Base-by-base conservation (phyloP, 2,888 invertebrate species). In the Lasioglossum malachurum region DNA sequence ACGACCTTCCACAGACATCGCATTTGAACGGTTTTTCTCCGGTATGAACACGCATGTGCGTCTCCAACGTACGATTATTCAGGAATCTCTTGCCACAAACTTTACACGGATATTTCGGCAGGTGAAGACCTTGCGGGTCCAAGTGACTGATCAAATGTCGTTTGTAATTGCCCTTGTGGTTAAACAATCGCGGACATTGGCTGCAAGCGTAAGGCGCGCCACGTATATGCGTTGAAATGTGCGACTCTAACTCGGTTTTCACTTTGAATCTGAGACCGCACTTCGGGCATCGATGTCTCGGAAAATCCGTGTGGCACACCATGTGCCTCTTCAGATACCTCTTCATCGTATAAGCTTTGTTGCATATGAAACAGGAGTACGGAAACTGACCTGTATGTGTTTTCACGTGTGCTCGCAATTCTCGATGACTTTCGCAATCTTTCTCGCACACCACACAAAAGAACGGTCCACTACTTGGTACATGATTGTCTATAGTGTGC, bases 371-470 rank as follows among this genome's bases (percentile, higher is more conserved):
- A 82, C 95, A 95, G 0, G 95, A 95, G 92, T 96, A 96, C 2
- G 96, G 96, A 84, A 96, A 96, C 12, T 95, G 94, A 0, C 96
- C 96, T 89, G 95, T 96, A 91, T 96, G 96, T 93, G 96, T 96
- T 90, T 96, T 96, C 87, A 96, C 96, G 84, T 96, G 96, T 0
- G 95, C 94, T 86, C 96, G 96, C 10, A 96, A 90, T 0, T 96
- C 96, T 80, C 96, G 95, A 94, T 96, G 96, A 92, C 96, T 96
- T 38, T 96, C 96, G 53, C 96, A 95, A 53, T 96, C 96, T 89
- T 96, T 96, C 92, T 96, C 96, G 85, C 96, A 96, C 67, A 96
- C 96, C 44, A 96, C 96, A 79, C 96, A 96, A 38, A 96, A 96
- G 90, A 96, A 96, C 0, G 96, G 95, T 0, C 95, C 95, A 2